Evolutionary conservation across 2,888 invertebrate species (phyloP), one percentile per base, ranked within the genome.

Genomic region (Lithophane ornitopus): DNA sequence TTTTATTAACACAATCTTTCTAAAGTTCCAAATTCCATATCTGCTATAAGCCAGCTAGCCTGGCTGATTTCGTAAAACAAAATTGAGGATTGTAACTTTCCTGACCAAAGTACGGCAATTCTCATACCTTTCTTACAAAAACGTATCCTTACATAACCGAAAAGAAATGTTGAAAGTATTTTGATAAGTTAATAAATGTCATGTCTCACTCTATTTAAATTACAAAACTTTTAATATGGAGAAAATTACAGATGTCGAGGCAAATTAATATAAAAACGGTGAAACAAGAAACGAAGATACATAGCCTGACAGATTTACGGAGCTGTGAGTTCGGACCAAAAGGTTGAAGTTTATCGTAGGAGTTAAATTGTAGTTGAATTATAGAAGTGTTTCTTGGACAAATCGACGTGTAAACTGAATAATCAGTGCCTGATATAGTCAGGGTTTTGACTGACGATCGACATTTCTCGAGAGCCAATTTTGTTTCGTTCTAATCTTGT

Each of bases 141-240:
- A 56, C 16, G 1, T n/a, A 44, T 59, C 26, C 16, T 77, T 80
- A 71, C 68, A 72, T 19, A 75, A 78, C 52, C 49, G 2, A 61
- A 69, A 71, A 76, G 28, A 78, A 68, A 78, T 76, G 66, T 58
- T 49, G 73, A 71, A 75, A 79, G 69, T 80, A 75, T 84, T 76
- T 79, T 79, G 79, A 84, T 84, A 85, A 80, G 54, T 85, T 82
- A 79, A 86, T 88, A 84, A 85, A 87, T 74, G 72, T 76, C 70
- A 73, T 71, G 59, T 81, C 68, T 76, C 72, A 70, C 52, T 75
- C 72, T 81, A 81, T 80, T 77, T 70, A 84, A 78, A 78, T 81
- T 73, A 82, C 70, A 74, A 84, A 84, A 72, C 67, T 77, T 73
- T 74, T 73, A 85, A 80, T 84, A 82, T 76, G 69, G 67, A 78